phyloP scores from a whole-genome alignment of 2,113 vertebrate genomes.

The Poicephalus meyeri region DNA sequence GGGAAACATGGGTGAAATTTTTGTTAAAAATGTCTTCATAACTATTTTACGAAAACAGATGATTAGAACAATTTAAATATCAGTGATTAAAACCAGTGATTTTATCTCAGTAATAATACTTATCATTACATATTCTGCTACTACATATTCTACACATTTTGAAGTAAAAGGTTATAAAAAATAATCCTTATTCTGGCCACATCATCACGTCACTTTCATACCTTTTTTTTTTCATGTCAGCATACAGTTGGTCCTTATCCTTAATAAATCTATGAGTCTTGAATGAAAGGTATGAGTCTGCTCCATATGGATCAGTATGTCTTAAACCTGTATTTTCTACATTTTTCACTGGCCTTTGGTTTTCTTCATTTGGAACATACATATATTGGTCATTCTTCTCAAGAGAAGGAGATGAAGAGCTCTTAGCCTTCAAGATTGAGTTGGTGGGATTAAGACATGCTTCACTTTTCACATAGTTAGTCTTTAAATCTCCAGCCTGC shows the following conservation, averaged over 20 bases:
- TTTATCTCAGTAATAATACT: background rate
- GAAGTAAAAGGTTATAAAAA: background rate
- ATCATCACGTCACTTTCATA: conserved; percentile 23
- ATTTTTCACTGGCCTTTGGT: background rate
- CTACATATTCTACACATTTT: background rate
- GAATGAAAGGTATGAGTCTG: conserved; percentile 60
- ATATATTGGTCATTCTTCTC: background rate
- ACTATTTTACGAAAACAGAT: background rate
- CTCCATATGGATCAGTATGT: background rate
- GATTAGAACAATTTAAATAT: background rate
- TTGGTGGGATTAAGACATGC: conserved; percentile 61
- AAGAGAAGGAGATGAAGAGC: background rate
- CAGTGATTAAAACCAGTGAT: background rate
- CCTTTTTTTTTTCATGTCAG: conserved; percentile 77
- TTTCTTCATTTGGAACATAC: conserved; percentile 5
- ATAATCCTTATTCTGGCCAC: background rate
- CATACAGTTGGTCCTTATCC: conserved; percentile 47
- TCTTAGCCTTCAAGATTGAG: conserved; percentile 13
- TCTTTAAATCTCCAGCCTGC: conserved; percentile 74
- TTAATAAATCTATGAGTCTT: conserved; percentile 56
- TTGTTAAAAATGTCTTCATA: background rate
- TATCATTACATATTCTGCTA: background rate
- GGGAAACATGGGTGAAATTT: background rate
- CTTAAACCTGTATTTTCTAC: background rate
- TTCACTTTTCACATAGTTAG: conserved; percentile 59